Evolutionary conservation across 2,797 vertebrate genomes (phyloP).

Genomic region (Gymnoscopelus microlampas): DNA sequence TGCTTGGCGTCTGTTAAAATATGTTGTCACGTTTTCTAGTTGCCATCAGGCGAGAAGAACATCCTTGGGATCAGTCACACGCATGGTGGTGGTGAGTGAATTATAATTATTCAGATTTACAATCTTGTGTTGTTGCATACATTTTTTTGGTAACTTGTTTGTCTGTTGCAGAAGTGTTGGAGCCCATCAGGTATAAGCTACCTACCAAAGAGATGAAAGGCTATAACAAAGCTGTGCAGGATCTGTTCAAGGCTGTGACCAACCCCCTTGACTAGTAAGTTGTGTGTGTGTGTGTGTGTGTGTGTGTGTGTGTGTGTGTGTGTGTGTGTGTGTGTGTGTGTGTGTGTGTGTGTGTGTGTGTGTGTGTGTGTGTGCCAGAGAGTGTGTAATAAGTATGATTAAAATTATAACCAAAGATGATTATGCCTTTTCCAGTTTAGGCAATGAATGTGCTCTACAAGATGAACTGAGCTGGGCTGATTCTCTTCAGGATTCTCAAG

Average conservation of each 20-base stretch:
- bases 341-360: background rate
- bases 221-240: constrained; percentile 61
- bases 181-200: constrained; percentile 52
- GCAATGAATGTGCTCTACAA: constrained; percentile 56
- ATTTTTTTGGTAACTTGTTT: too few species aligned
- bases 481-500: constrained; percentile 57
- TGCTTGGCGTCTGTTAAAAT: background rate
- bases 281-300: background rate
- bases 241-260: constrained; percentile 66
- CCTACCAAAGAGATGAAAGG: constrained; percentile 59
- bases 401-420: background rate
- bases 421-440: constrained; percentile 61
- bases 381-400: background rate
- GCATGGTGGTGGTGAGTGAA: constrained; percentile 29
- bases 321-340: too few species aligned
- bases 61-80: background rate
- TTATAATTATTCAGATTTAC: background rate
- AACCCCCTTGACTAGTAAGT: constrained; percentile 73
- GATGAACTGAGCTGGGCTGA: constrained; percentile 59
- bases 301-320: too few species aligned
- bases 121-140: background rate
- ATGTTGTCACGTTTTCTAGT: constrained; percentile 20
- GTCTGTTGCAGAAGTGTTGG: constrained; percentile 32
- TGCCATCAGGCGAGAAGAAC: constrained; percentile 1
- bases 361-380: background rate